Conservation (phyloP, 2,797 vertebrate genomes). For the Loris lydekkerianus region DNA sequence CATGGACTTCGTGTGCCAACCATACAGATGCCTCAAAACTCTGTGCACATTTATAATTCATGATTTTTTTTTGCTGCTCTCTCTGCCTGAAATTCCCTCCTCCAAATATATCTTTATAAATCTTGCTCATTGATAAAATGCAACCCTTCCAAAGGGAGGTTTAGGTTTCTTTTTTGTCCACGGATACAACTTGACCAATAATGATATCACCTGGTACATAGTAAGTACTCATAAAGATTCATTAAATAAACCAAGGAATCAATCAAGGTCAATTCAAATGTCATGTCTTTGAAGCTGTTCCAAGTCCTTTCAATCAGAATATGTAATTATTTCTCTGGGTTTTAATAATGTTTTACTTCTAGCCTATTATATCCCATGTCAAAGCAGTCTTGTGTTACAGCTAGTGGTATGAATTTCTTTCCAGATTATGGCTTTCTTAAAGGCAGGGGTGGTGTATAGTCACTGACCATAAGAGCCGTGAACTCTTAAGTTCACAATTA, state of each 20-base stretch:
- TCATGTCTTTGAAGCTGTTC: neutral
- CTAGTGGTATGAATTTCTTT: neutral
- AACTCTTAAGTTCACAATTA: too few relatives aligned
- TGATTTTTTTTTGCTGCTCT: neutral
- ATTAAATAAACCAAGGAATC: neutral
- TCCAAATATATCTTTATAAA: neutral
- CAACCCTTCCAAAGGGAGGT: neutral
- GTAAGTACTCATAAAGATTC: neutral
- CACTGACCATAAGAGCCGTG: neutral
- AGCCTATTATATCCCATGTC: neutral
- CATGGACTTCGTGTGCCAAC: neutral
- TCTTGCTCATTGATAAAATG: neutral
- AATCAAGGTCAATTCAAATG: neutral
- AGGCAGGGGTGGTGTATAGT: neutral
- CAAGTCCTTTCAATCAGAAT: neutral
- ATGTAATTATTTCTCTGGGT: neutral
- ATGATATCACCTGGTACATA: neutral
- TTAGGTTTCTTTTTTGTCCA: neutral
- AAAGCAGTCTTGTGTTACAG: neutral
- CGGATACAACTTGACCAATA: neutral
- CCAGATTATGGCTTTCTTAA: neutral
- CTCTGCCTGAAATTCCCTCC: neutral
- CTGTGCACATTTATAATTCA: neutral
- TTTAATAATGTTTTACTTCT: neutral
- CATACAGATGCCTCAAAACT: neutral